Evolutionary conservation across 2,113 vertebrate genomes (phyloP).

Genomic region (Osmerus eperlanus): DNA sequence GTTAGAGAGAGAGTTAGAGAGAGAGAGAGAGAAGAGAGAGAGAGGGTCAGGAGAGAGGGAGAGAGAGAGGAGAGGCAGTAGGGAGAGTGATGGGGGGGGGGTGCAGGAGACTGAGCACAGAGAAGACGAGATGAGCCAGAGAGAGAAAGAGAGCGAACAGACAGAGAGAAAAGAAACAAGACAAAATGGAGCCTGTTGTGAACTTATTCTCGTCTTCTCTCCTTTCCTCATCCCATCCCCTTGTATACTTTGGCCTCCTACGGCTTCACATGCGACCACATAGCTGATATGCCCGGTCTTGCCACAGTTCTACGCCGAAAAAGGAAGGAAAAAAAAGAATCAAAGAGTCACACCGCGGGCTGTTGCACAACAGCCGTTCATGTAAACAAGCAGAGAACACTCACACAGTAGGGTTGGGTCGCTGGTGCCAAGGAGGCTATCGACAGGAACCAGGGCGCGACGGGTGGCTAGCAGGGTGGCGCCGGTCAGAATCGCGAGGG

Average conservation of each 20-base stretch:
- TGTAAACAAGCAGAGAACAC: slow-evolving; percentile 49
- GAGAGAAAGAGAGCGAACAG: slow-evolving; percentile 5
- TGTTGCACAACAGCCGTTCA: slow-evolving; percentile 73
- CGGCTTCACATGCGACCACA: slow-evolving; percentile 66
- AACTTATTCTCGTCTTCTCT: slow-evolving; percentile 52
- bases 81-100: no score
- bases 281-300: slow-evolving; percentile 80
- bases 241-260: slow-evolving; percentile 66
- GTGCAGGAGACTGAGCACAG: no score
- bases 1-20: neutral
- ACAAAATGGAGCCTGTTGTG: slow-evolving; percentile 59
- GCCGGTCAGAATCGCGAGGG: slow-evolving; percentile 19
- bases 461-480: slow-evolving; percentile 38
- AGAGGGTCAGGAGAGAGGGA: no score
- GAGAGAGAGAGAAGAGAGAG: neutral
- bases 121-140: no score
- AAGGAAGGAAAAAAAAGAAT: slow-evolving; percentile 47
- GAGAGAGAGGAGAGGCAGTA: no score
- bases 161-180: slow-evolving; percentile 44
- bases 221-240: slow-evolving; percentile 59
- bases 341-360: slow-evolving; percentile 65
- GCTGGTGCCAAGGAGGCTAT: slow-evolving; percentile 6
- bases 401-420: slow-evolving; percentile 43
- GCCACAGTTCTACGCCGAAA: slow-evolving; percentile 65
- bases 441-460: slow-evolving; percentile 33